Evolutionary conservation across 2,888 invertebrate species (phyloP), one percentile per base, ranked within the genome.

Genomic region (Rotaria macrura): DNA sequence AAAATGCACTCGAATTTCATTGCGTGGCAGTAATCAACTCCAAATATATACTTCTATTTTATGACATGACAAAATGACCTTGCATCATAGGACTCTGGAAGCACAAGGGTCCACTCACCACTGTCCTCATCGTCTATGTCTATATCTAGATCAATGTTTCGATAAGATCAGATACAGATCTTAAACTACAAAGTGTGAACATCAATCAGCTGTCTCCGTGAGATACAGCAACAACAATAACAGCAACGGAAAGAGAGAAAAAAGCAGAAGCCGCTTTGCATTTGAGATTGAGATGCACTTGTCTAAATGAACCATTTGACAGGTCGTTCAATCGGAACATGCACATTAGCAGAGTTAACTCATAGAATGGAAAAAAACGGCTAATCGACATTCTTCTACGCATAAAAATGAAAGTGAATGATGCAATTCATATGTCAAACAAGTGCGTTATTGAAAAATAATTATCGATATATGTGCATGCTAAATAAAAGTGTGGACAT

Each of bases 371-470:
- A 25, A 65, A 65, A 52, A 65, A 34, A 65, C 14, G 34, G 65
- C 65, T 65, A 29, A 65, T 65, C 65, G 65, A 65, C 65, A 65
- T 65, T 65, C 34, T 38, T 20, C 20, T 20, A 34, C 20, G 20
- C 17, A 65, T 29, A 65, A 29, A 14, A 57, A 29, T n/a, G 12
- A 29, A 29, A 57, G 12, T 0, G 55, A 65, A 65, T 65, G 34
- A 65, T 65, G 65, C 65, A 65, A 65, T 65, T 1, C 65, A 65
- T 65, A 65, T 34, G 34, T 34, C 65, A 38, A 65, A 65, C 34
- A 65, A 65, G 65, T 65, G 20, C 34, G 65, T 34, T 65, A 65
- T 65, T 65, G 65, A 65, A 65, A 65, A 65, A 65, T 65, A 65
- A 65, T 65, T 65, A 65, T 65, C 34, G 65, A 34, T 65, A 65